These are phyloP conservation scores for Tamandua tetradactyla DNA, from an alignment of 2,797 vertebrate species.

Conservation along the genomic window DNA sequence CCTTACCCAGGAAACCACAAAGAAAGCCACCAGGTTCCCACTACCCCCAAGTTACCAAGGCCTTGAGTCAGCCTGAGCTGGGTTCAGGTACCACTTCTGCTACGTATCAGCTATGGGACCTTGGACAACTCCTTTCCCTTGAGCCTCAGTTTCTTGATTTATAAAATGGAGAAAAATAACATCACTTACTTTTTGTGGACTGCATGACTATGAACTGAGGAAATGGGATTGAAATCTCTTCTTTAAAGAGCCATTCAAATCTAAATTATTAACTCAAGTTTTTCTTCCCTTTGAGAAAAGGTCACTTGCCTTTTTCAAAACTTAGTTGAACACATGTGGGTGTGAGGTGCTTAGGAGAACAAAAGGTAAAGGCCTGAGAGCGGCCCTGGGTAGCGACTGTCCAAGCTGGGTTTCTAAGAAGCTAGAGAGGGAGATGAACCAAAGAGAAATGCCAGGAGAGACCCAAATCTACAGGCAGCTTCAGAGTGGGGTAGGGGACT, in stretches of 20 bases:
- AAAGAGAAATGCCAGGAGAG: background rate
- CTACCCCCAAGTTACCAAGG: background rate
- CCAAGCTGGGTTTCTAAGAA: background rate
- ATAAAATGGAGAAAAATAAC: background rate
- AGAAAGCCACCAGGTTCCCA: background rate
- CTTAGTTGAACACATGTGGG: background rate
- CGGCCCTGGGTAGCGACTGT: no score
- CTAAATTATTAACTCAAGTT: background rate
- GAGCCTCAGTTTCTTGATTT: background rate
- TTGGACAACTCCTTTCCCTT: background rate
- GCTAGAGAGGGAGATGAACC: background rate
- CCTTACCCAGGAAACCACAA: background rate
- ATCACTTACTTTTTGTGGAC: background rate
- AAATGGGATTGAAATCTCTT: background rate
- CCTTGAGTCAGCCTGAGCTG: background rate
- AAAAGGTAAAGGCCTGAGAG: fast-evolving
- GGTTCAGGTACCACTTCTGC: fast-evolving
- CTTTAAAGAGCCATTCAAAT: background rate
- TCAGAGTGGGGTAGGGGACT: background rate
- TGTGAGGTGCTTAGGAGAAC: background rate
- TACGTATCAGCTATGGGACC: background rate
- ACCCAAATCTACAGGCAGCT: background rate
- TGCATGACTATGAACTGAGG: no score
- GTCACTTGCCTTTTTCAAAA: background rate
- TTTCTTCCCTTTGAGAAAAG: background rate